Evolutionary conservation across 2,113 vertebrate species (phyloP).

Genomic region (Crotalus tigris): DNA sequence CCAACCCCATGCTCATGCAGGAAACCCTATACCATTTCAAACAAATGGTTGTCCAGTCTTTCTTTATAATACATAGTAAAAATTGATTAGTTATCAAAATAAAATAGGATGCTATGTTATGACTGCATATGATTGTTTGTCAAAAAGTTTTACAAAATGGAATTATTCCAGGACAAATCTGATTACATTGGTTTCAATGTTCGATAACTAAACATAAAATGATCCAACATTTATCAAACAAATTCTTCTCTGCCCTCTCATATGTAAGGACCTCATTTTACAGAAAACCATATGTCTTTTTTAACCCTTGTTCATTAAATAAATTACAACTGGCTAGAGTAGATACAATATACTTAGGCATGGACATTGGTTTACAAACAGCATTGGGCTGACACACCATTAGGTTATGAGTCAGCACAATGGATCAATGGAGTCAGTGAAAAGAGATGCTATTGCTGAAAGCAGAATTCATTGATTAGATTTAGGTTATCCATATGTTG

Average conservation of each 20-base stretch:
- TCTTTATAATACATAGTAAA: neutral
- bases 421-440: neutral
- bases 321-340: neutral
- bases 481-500: neutral
- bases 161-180: neutral
- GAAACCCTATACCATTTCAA: too few relatives aligned
- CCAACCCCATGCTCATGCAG: too few relatives aligned
- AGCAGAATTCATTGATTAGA: neutral
- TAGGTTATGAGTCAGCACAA: neutral
- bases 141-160: neutral
- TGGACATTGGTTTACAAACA: neutral
- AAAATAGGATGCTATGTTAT: conserved; percentile 44
- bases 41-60: too few relatives aligned
- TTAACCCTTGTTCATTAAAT: neutral
- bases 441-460: neutral
- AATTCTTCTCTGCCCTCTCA: neutral
- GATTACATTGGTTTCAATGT: neutral
- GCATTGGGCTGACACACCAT: neutral
- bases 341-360: neutral
- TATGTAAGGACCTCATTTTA: neutral
- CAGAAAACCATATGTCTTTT: neutral
- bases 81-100: conserved; percentile 32
- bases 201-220: conserved; percentile 16
- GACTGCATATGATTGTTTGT: neutral
- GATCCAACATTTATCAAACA: conserved; percentile 30